Evolutionary conservation across 1,140 invertebrate species (phyloP).

Genomic region (Halyomorpha halys): DNA sequence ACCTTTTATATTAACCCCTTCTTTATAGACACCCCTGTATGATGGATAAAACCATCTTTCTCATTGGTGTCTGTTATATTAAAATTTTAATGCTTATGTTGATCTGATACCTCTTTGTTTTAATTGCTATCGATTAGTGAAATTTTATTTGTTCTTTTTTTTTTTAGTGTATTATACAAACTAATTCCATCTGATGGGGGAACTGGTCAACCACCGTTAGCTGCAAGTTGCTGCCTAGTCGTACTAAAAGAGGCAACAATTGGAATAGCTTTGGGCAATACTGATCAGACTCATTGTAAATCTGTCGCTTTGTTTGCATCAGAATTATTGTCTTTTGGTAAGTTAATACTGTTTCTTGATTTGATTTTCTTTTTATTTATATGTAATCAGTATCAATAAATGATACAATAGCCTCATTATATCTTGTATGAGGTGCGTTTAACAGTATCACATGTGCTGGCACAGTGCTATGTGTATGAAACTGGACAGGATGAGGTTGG

Average conservation of each 20-base stretch:
- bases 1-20: too few relatives aligned
- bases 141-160: neutral
- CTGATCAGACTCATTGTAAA: neutral
- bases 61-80: too few relatives aligned
- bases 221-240: neutral
- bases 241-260: neutral
- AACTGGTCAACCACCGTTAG: neutral
- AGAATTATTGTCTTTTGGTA: neutral
- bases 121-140: neutral
- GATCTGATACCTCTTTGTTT: neutral
- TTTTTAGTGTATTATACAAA: neutral
- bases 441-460: too few relatives aligned
- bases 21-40: too few relatives aligned
- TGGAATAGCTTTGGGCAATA: neutral
- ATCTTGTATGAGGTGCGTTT: too few relatives aligned
- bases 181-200: neutral
- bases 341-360: neutral
- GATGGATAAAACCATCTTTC: too few relatives aligned
- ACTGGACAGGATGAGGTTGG: too few relatives aligned
- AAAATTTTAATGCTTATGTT: too few relatives aligned
- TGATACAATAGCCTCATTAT: too few relatives aligned
- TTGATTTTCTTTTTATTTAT: neutral
- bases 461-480: too few relatives aligned
- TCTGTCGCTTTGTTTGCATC: neutral
- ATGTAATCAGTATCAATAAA: too few relatives aligned